A percentile compares a stretch with the other conserved stretches of the same genome.
Evolutionary conservation across 2,888 invertebrate species (phyloP).

Genomic region (Omphaloscelis lunosa): DNA sequence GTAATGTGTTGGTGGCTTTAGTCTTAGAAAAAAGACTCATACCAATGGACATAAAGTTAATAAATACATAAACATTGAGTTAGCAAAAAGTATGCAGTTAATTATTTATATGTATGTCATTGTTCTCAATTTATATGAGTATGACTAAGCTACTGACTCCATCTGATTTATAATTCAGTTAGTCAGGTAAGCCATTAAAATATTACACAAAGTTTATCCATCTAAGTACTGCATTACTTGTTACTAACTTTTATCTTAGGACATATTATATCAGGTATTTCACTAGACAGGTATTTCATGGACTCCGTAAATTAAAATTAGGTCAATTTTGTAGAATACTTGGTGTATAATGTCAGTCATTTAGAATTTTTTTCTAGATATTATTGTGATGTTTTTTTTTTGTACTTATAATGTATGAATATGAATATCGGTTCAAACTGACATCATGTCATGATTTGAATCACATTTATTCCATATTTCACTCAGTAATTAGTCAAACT

Average conservation of each 20-base stretch:
- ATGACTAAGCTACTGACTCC: constrained; percentile 58
- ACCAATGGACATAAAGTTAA: constrained; percentile 62
- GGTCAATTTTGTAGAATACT: constrained; percentile 69
- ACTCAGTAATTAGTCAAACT: constrained; percentile 82
- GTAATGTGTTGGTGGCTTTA: constrained; percentile 5
- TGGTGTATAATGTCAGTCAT: constrained; percentile 67
- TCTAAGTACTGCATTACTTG: constrained; percentile 59
- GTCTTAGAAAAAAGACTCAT: constrained; percentile 53
- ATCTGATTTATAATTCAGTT: constrained; percentile 61
- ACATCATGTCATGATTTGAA: constrained; percentile 83
- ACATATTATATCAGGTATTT: constrained; percentile 64
- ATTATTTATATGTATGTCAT: constrained; percentile 50
- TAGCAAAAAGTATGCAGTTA: constrained; percentile 65
- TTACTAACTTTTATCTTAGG: constrained; percentile 65
- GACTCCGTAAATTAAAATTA: constrained; percentile 68
- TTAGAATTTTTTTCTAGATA: constrained; percentile 61
- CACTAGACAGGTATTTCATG: constrained; percentile 67
- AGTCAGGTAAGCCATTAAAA: constrained; percentile 54
- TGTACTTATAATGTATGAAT: constrained; percentile 82
- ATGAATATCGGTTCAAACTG: constrained; percentile 70
- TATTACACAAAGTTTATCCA: constrained; percentile 51
- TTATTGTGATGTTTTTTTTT: constrained; percentile 69
- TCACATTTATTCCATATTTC: constrained; percentile 74
- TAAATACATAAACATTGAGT: constrained; percentile 58
- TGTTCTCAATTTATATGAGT: constrained; percentile 47